These are phyloP conservation scores for Drosophila formosana DNA, from an alignment of 2,888 invertebrate species.

Conservation along the genomic window DNA sequence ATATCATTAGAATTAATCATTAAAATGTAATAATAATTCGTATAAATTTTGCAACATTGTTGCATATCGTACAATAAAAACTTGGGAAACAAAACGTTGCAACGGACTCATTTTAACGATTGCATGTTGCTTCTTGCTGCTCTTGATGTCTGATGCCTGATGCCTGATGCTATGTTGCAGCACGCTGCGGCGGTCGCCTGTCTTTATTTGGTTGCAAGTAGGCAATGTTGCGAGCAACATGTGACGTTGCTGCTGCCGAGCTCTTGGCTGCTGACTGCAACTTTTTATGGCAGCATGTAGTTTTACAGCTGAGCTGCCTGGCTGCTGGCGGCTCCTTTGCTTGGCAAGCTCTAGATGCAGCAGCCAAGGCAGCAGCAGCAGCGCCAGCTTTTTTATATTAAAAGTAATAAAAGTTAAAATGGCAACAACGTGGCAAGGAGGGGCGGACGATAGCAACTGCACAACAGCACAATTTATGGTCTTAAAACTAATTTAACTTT, in stretches of 20 bases:
- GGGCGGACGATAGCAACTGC: neutral
- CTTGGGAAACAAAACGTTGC: constrained; percentile 49
- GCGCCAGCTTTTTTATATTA: constrained; percentile 76
- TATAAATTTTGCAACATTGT: constrained; percentile 83
- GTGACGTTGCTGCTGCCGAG: constrained; percentile 52
- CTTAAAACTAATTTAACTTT: constrained; percentile 81
- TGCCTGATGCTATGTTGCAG: constrained; percentile 43
- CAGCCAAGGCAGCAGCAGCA: constrained; percentile 16
- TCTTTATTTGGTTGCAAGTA: constrained; percentile 18
- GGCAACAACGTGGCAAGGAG: constrained; percentile 41
- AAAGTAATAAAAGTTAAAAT: constrained; percentile 81
- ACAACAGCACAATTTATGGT: constrained; percentile 73
- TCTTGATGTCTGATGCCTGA: constrained; percentile 4
- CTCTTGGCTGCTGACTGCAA: constrained; percentile 57
- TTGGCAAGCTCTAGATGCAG: constrained; percentile 18
- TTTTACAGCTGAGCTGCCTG: constrained; percentile 70
- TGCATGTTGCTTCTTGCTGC: constrained; percentile 47
- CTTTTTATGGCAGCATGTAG: constrained; percentile 75
- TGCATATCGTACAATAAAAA: constrained; percentile 48
- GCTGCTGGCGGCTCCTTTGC: constrained; percentile 53
- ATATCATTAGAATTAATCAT: constrained; percentile 84
- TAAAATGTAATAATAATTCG: constrained; percentile 83
- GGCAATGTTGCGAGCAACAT: constrained; percentile 59
- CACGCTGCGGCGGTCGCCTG: neutral
- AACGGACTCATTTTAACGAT: constrained; percentile 63